Percentiles rank a stretch among this genome's conserved stretches.
These are phyloP conservation scores for Xanthia icteritia DNA, from an alignment of 2,888 invertebrate genomes.

Conservation along the genomic window DNA sequence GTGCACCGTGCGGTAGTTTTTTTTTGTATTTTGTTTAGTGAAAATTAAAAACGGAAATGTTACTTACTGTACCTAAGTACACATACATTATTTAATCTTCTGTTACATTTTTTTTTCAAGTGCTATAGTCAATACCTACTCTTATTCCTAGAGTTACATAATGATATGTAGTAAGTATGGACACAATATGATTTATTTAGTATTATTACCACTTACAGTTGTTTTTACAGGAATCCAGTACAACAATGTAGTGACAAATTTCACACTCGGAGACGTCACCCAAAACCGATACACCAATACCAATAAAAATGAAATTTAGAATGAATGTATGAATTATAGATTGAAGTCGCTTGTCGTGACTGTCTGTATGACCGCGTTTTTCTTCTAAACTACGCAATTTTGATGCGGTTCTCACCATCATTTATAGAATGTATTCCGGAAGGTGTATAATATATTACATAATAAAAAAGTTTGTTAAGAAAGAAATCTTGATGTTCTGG, in stretches of 20 bases:
- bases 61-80: neutral
- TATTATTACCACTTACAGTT: too few relatives aligned
- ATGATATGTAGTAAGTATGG: neutral
- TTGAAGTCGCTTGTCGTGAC: too few relatives aligned
- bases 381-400: too few relatives aligned
- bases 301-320: too few relatives aligned
- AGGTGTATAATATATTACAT: neutral
- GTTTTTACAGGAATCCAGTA: too few relatives aligned
- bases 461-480: neutral
- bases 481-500: neutral
- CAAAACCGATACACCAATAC: too few relatives aligned
- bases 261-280: too few relatives aligned
- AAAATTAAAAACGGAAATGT: neutral
- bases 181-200: neutral
- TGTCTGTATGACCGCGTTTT: too few relatives aligned
- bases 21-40: slow-evolving; percentile 1
- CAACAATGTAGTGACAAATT: too few relatives aligned
- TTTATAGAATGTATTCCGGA: neutral
- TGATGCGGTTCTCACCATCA: neutral
- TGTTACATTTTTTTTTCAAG: neutral
- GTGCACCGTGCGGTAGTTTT: slow-evolving; percentile 9
- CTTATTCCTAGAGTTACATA: neutral
- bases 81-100: neutral
- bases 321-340: too few relatives aligned
- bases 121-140: neutral